Conservation (phyloP, 2,888 invertebrate species). For the Drosophila falleni region DNA sequence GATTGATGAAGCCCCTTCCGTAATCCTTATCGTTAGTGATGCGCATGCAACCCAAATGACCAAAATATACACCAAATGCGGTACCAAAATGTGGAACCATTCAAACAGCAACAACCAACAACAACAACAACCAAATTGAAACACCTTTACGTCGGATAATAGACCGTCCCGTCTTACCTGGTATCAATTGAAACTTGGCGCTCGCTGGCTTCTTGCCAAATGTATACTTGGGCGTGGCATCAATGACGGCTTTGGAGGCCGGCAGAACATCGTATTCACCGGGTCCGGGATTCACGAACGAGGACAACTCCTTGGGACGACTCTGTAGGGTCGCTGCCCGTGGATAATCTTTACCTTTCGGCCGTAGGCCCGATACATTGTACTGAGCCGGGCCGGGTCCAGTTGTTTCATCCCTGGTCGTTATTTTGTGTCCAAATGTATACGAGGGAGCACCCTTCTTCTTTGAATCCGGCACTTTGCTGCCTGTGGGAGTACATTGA, state of each 20-base stretch:
- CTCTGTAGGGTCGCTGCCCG: constrained; percentile 93
- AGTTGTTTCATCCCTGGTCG: constrained; percentile 86
- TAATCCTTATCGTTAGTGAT: constrained; percentile 46
- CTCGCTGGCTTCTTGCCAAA: constrained; percentile 90
- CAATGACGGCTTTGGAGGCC: constrained; percentile 86
- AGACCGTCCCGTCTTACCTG: constrained; percentile 87
- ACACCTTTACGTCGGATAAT: background rate
- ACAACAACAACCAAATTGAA: constrained; percentile 10
- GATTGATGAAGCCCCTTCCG: constrained; percentile 43
- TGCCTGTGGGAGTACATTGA: constrained; percentile 86
- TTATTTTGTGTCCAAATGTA: constrained; percentile 90
- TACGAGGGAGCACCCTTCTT: constrained; percentile 92
- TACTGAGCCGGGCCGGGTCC: constrained; percentile 97
- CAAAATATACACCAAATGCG: constrained; percentile 28
- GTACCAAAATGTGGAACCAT: constrained; percentile 33
- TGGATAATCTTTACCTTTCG: constrained; percentile 92
- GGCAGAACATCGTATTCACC: constrained; percentile 95
- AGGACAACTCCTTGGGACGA: constrained; percentile 86
- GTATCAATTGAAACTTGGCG: constrained; percentile 88
- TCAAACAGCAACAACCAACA: constrained; percentile 49
- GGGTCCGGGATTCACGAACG: constrained; percentile 92
- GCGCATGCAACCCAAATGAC: constrained; percentile 54
- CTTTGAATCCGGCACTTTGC: constrained; percentile 91
- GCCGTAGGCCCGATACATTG: constrained; percentile 93
- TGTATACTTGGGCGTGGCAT: constrained; percentile 89